These are phyloP conservation scores for Andrena cerasifolii DNA, from an alignment of 1,140 invertebrate species.

Conservation along the genomic window DNA sequence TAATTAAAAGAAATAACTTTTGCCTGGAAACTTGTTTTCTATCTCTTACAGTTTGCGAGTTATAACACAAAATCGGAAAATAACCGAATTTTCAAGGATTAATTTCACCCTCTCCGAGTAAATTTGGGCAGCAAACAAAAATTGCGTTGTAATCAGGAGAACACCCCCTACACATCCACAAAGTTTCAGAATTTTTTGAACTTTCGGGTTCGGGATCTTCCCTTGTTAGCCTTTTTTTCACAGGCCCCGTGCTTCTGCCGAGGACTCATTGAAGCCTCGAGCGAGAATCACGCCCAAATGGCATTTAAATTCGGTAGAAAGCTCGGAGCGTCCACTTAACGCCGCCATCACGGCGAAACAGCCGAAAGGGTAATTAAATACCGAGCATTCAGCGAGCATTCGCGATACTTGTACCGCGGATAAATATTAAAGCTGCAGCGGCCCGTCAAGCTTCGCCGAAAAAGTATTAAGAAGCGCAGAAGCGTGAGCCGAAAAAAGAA, in stretches of 20 bases:
- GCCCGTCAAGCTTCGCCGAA: slow-evolving; percentile 2
- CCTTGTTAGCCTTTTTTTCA: no score
- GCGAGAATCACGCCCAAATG: slow-evolving; percentile 31
- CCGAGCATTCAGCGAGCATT: slow-evolving; percentile 10
- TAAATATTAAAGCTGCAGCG: slow-evolving; percentile 27
- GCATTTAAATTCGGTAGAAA: slow-evolving; percentile 30
- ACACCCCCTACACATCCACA: no score
- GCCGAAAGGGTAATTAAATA: slow-evolving; percentile 39
- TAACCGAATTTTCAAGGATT: no score
- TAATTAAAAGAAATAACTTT: no score
- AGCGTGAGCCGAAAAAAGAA: background rate
- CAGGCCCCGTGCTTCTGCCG: background rate
- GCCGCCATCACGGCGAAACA: background rate
- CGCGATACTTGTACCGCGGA: slow-evolving; percentile 21
- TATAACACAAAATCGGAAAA: no score
- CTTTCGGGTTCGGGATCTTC: no score
- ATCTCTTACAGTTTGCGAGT: no score
- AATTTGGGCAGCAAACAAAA: no score
- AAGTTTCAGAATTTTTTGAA: no score
- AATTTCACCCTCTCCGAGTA: no score
- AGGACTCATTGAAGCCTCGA: slow-evolving; percentile 2
- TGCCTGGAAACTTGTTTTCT: no score
- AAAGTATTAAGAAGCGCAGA: background rate
- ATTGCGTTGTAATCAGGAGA: no score
- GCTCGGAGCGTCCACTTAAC: slow-evolving; percentile 23